phyloP scores from a whole-genome alignment of 2,797 vertebrate species.

The Petrocephalus schoutedeni region DNA sequence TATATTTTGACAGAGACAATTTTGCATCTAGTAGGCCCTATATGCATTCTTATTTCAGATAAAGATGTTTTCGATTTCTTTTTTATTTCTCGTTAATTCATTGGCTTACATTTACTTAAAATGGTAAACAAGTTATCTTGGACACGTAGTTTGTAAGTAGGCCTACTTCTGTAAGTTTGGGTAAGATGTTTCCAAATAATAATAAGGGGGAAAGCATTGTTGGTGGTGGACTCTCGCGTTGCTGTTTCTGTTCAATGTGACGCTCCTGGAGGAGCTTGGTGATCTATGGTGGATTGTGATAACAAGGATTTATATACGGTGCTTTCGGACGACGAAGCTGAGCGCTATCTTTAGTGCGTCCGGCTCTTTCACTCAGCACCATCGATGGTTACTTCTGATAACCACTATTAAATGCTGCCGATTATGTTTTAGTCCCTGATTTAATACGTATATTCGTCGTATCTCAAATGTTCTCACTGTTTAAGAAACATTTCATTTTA shows the following conservation, averaged over 20 bases:
- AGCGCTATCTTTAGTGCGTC: background rate
- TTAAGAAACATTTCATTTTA: slow-evolving; percentile 6
- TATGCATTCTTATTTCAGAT: background rate
- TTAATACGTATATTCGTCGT: background rate
- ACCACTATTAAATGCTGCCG: background rate
- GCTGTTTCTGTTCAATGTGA: background rate
- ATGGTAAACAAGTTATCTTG: background rate
- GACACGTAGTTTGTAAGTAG: background rate
- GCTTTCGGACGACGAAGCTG: background rate
- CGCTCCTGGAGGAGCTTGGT: background rate
- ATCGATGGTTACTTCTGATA: background rate
- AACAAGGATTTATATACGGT: background rate
- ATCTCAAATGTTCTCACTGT: background rate
- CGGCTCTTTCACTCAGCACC: background rate
- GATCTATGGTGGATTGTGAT: background rate
- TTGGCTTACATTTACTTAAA: background rate
- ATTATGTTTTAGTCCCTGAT: background rate
- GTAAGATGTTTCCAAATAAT: background rate
- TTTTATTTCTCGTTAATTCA: background rate
- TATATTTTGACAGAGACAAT: background rate
- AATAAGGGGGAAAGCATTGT: background rate
- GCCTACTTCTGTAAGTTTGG: background rate
- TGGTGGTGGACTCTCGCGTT: background rate
- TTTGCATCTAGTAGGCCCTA: background rate
- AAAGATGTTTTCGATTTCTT: background rate